Base-by-base conservation (phyloP, 2,888 invertebrate genomes). In the Idaea dimidiata region DNA sequence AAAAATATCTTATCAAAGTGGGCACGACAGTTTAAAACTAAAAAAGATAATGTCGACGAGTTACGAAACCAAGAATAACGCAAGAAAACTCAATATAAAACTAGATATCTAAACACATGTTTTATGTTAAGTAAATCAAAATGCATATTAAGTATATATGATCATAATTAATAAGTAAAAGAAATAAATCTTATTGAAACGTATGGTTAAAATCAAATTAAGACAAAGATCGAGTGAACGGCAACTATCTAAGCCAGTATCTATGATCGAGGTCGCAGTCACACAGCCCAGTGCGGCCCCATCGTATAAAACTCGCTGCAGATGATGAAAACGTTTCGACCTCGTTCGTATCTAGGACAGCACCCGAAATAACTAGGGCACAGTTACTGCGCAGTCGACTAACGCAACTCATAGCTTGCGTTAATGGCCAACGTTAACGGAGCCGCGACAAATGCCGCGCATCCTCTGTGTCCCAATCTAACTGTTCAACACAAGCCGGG, bases 331-430 rank as follows among this genome's bases (percentile, higher is more conserved):
- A 89, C 84, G 83, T 83, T 85, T 81, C 79, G 89, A 83, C 91
- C 89, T 89, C 88, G 89, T 85, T 86, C 68, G 74, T 74, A 90
- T 87, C 85, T 91, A 89, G 91, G 88, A 85, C 91, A 82, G 82
- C 81, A 88, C 86, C 91, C 89, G 78, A 91, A 91, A 91, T 90
- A 90, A 90, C 91, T 89, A 87, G 89, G 89, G 80, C 91, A 87
- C 84, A 82, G 87, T 89, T 86, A 88, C 84, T 85, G 88, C 89
- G 87, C 88, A 87, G 84, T 72, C 43, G 83, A 86, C 85, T 84
- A 86, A 81, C 85, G 83, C 84, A 84, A 86, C 79, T 81, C 81
- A 76, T 79, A 79, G 83, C 78, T 80, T 76, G 77, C 77, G 73
- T 68, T 72, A 64, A 61, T 74, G 73, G 60, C 87, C 83, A 78